Conservation (phyloP, 2,797 vertebrate genomes). For the Alfaro cultratus region DNA sequence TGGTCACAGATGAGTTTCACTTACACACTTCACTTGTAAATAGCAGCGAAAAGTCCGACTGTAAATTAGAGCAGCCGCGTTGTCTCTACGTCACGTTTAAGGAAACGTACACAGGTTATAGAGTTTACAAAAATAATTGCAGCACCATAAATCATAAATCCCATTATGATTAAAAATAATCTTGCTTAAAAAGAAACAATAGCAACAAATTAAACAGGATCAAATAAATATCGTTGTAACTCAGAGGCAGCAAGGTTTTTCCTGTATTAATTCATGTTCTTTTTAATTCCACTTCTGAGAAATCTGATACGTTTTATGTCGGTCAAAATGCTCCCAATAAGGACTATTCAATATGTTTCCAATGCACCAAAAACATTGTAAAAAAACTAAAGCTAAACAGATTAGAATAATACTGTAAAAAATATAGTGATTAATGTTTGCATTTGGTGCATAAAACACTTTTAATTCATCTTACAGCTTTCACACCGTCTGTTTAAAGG, state of each 20-base stretch:
- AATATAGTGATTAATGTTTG: conserved; percentile 7
- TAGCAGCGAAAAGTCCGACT: conserved; percentile 57
- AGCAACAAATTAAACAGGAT: conserved; percentile 37
- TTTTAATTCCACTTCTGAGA: conserved; percentile 2
- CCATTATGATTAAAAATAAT: conserved; percentile 64
- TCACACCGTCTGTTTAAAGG: neutral
- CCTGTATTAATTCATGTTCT: conserved; percentile 36
- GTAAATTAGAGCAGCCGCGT: conserved; percentile 52
- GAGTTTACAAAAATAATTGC: conserved; percentile 83
- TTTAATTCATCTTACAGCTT: neutral
- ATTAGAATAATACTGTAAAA: conserved; percentile 12
- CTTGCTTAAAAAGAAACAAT: conserved; percentile 2
- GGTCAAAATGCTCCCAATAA: conserved; percentile 46
- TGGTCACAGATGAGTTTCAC: conserved; percentile 10
- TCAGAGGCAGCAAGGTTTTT: conserved; percentile 69
- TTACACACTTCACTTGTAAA: conserved; percentile 24
- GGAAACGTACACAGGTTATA: conserved; percentile 47
- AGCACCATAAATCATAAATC: conserved; percentile 80
- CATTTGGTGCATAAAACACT: neutral
- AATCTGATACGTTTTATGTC: conserved; percentile 12
- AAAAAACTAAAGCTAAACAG: conserved; percentile 21
- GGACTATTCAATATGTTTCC: conserved; percentile 12
- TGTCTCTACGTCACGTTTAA: conserved; percentile 32
- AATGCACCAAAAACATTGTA: conserved; percentile 27
- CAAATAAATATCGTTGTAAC: conserved; percentile 61